Percentiles rank a stretch among this genome's conserved stretches.
phyloP scores from a whole-genome alignment of 2,113 vertebrate genomes.

The Elanus axillaris region DNA sequence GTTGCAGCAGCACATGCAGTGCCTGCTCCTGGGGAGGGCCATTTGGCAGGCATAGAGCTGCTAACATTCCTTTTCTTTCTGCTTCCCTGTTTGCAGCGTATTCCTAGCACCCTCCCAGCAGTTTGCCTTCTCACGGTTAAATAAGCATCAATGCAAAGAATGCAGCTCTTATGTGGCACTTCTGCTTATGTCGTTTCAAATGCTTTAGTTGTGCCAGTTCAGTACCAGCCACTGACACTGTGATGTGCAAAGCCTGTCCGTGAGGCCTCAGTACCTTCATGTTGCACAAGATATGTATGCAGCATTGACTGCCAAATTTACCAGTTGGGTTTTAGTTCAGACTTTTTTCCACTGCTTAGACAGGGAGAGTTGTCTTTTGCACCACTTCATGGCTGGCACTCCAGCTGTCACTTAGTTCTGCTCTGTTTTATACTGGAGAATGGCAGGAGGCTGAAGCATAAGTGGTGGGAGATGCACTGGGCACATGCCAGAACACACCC shows the following conservation, averaged over 20 bases:
- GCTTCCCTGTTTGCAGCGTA: background rate
- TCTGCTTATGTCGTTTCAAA: background rate
- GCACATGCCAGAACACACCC: background rate
- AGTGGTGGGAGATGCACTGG: background rate
- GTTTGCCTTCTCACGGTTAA: background rate
- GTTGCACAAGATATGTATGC: rapidly evolving
- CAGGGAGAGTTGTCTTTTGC: background rate
- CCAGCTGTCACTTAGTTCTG: background rate
- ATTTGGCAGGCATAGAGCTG: background rate
- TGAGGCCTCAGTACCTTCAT: background rate
- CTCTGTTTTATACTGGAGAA: background rate
- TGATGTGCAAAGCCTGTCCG: background rate
- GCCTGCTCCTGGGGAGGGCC: background rate
- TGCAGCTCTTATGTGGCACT: too few species aligned
- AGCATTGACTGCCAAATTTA: background rate
- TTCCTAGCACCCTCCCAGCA: background rate
- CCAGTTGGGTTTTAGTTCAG: background rate
- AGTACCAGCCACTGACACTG: background rate
- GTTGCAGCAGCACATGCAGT: background rate
- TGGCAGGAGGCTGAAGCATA: background rate
- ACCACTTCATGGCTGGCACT: background rate
- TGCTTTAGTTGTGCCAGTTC: background rate
- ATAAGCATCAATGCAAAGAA: background rate
- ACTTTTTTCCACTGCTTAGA: background rate
- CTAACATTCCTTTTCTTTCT: background rate